Evolutionary conservation across 1,140 invertebrate genomes (phyloP), one percentile per base, ranked within the genome.

Genomic region (Lasioglossum albipes): DNA sequence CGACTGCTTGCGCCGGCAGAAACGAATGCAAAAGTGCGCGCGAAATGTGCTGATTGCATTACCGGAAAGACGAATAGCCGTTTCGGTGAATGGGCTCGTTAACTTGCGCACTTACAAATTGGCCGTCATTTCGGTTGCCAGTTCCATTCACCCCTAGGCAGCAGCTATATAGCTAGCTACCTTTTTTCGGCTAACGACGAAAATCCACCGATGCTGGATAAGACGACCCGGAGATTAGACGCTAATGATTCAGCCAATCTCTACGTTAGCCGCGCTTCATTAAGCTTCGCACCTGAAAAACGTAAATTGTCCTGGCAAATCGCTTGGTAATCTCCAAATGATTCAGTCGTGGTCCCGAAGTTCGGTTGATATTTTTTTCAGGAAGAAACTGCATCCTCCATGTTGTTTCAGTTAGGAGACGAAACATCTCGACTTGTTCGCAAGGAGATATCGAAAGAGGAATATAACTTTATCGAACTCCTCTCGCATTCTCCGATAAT

Each of bases 391-490:
- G 16, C 5, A 54, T 20, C 16, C 52, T 6, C 5, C 52, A 42
- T 68, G 49, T 75, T 67, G 20, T n/a, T 57, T 57, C 36, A 2
- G 45, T 68, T 68, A n/a, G 77, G 62, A 74, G 76, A 84, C 57
- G 78, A 70, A 82, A 85, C 79, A 78, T 57, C 67, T 78, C 74
- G 12, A 12, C 41, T 64, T 18, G 57, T 31, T 84, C 52, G 75
- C 18, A 22, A 80, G 84, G 84, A 86, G 82, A 85, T 85, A 84
- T 71, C 65, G 70, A 80, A 83, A 82, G 42, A 78, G 84, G 70
- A 61, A 68, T 59, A 61, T 54, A 76, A 78, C 74, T 52, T 66
- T 62, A 61, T 54, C 52, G 52, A 54, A 54, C 59, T 77, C 64
- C 68, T 36, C 57, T 59, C 57, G 20, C 45, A 22, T 67, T n/a